Evolutionary conservation across 1,140 invertebrate genomes (phyloP).

Genomic region (Bombus waltoni): DNA sequence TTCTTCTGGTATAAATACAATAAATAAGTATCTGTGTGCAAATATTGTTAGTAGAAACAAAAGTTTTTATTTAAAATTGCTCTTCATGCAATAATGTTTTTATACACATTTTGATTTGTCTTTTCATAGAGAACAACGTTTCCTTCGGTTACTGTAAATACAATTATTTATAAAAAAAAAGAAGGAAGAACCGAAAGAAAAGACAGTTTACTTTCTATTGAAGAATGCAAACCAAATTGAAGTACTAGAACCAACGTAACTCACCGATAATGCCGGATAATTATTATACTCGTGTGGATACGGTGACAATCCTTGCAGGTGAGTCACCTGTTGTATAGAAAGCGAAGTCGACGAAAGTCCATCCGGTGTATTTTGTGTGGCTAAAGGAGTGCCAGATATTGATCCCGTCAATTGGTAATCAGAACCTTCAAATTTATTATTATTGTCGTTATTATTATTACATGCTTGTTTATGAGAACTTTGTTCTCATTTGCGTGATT

Average conservation of each 20-base stretch:
- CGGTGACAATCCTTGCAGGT: conserved; percentile 72
- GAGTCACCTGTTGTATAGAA: conserved; percentile 76
- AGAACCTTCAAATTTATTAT: conserved; percentile 82
- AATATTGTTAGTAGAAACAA: too few species aligned
- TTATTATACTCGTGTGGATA: conserved; percentile 80
- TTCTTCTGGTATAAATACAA: too few species aligned
- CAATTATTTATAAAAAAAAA: neutral
- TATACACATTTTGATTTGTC: neutral
- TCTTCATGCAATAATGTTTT: too few species aligned
- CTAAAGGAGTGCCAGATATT: conserved; percentile 83
- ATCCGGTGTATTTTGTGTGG: conserved; percentile 79
- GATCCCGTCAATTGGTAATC: conserved; percentile 86
- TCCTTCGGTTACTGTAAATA: neutral
- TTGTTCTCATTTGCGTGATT: too few species aligned
- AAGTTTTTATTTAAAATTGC: too few species aligned
- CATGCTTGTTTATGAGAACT: neutral
- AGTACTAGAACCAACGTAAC: conserved; percentile 41
- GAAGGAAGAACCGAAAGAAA: neutral
- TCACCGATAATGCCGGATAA: conserved; percentile 81
- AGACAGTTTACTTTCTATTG: neutral
- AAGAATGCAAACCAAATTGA: neutral
- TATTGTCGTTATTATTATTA: neutral
- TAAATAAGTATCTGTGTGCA: too few species aligned
- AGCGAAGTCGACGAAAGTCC: conserved; percentile 77
- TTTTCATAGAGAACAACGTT: neutral